A percentile compares a stretch with the other conserved stretches of the same genome.
Conservation (phyloP, 2,888 invertebrate genomes). For the Lasioglossum lativentre region DNA sequence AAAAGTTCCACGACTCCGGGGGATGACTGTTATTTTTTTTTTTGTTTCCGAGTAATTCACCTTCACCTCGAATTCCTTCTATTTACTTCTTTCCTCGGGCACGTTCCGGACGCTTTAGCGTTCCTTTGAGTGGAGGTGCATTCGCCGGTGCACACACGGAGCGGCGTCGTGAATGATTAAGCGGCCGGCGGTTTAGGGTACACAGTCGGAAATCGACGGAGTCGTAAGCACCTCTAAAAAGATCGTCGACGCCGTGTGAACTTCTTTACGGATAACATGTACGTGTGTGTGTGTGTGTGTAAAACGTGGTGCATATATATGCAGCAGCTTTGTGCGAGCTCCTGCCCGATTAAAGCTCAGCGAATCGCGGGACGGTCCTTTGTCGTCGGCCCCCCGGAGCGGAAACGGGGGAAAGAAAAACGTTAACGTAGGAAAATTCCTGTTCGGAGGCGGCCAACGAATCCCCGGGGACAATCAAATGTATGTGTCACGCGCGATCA, state of each 20-base stretch:
- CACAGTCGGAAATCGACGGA: conserved; percentile 55
- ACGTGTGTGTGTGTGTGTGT: neutral
- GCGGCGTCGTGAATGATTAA: conserved; percentile 64
- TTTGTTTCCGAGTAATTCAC: neutral
- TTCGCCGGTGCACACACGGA: neutral
- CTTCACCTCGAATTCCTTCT: conserved; percentile 2
- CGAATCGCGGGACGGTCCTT: conserved; percentile 53
- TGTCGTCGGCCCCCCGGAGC: conserved; percentile 38
- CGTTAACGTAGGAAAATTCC: conserved; percentile 25
- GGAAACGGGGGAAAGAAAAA: conserved; percentile 21
- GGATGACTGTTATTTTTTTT: neutral
- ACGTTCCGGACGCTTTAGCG: neutral
- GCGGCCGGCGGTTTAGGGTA: conserved; percentile 37
- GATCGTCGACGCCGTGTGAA: conserved; percentile 44
- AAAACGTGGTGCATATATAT: conserved; percentile 22
- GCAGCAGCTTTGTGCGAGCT: conserved; percentile 23
- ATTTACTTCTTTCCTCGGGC: neutral
- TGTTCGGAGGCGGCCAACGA: neutral
- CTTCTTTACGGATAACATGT: conserved; percentile 37
- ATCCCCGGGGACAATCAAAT: neutral
- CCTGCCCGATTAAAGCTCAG: conserved; percentile 60
- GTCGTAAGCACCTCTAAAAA: conserved; percentile 45
- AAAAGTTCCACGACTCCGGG: neutral
- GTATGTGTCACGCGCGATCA: conserved; percentile 11
- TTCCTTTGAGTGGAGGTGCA: neutral